phyloP scores from a whole-genome alignment of 2,113 vertebrate species.

The Vicugna pacos region DNA sequence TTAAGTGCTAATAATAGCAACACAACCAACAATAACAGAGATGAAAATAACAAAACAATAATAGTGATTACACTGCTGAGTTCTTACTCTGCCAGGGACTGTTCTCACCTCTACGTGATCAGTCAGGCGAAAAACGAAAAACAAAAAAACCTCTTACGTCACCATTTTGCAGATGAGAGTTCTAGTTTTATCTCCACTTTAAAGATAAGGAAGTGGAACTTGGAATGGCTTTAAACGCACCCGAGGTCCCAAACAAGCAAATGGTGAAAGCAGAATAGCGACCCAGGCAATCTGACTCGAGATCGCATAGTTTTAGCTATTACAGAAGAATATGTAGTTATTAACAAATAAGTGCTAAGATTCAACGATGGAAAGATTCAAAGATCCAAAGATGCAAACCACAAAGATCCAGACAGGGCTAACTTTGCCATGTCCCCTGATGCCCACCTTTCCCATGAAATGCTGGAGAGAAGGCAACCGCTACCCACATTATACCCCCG shows the following conservation, averaged over 20 bases:
- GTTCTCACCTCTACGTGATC: background rate
- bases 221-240: background rate
- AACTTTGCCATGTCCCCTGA: background rate
- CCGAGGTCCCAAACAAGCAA: background rate
- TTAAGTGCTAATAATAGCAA: background rate
- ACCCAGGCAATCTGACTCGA: background rate
- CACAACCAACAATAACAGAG: background rate
- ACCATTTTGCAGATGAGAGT: background rate
- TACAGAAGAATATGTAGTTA: background rate
- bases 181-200: background rate
- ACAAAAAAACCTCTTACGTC: background rate
- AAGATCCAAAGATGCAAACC: background rate
- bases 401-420: background rate
- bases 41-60: background rate
- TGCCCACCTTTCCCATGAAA: background rate
- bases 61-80: background rate
- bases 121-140: background rate
- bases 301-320: background rate
- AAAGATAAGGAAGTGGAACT: background rate
- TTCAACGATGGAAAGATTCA: background rate
- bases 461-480: background rate
- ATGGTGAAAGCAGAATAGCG: background rate
- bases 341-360: background rate
- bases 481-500: background rate
- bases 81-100: background rate